Base-by-base conservation (phyloP, 2,113 vertebrate species). In the Anguilla japonica region DNA sequence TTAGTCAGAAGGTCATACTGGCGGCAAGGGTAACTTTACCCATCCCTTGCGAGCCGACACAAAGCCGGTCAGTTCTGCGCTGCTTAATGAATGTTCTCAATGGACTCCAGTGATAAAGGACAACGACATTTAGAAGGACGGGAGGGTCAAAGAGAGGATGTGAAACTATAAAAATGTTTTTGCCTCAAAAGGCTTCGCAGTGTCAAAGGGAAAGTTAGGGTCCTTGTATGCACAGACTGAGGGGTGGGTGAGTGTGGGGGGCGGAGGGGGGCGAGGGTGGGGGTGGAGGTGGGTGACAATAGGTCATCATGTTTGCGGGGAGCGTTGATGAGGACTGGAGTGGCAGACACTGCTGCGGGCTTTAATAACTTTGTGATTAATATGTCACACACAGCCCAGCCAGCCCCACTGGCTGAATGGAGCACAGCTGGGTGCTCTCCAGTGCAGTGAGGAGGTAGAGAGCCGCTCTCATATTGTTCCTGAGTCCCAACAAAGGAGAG, bases 281-380 rank as follows among this genome's bases (percentile, higher is more conserved):
- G 84, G 78, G 67, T n/a, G 71, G 78, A 40, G 75, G 39, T 40
- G 79, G 43, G 11, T 87, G 40, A 83, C 84, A 20, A 57, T 29
- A 26, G 71, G 41, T 80, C 20, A 82, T 67, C 79, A 7, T 56
- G 71, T 41, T 50, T 71, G 71, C 56, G 63, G 63, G 43, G 15
- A 20, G 60, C 20, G 83, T 79, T 88, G 43, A 81, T 85, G 60
- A 87, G 85, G 80, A 83, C 75, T 87, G 87, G 91, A 91, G 88
- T 92, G 90, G 88, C 87, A 91, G 92, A 85, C 85, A 91, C 91
- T 88, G 87, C 89, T 90, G 93, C 79, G 90, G 89, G 84, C 87
- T 94, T 94, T 92, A 92, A 92, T 90, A 90, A 87, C 41, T 87
- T 84, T 89, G 87, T 89, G 89, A 93, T 93, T 92, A 92, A 92